Base-by-base conservation (phyloP, 2,888 invertebrate genomes). In the Chloroclysta siterata region DNA sequence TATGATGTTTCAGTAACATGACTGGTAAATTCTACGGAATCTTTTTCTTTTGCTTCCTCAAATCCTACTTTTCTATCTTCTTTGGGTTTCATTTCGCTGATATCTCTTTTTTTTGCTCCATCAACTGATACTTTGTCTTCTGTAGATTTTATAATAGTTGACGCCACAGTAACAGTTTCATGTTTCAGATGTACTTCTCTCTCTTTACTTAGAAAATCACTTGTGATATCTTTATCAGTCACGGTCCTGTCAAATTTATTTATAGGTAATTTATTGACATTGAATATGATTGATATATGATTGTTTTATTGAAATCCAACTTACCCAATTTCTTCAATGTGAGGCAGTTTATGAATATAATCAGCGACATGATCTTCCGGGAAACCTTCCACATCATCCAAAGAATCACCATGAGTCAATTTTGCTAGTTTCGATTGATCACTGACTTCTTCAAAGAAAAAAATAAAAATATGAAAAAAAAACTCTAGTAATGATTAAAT, bases 321-420 rank as follows among this genome's bases (percentile, higher is more conserved):
- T 76, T 83, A 93, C 93, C 91, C 85, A 28, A 88, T 81, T 86
- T 93, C 93, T 62, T 88, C 85, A 71, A 93, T 93, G 70, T 93
- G 87, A 47, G 93, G 93, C 52, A 93, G 72, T 76, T 85, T 91
- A 70, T 89, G 90, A 15, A 92, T 80, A 62, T 92, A 92, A 70
- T 93, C 93, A 29, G 82, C 82, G 2, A 90, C 89, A 65, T 92
- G 91, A 64, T 92, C 92, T 78, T 93, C 93, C 36, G 93, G 93
- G 51, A 93, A 93, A 39, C 90, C 93, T 86, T 93, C 93, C 1
- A 93, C 93, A 42, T 93, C 93, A 79, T 93, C 93, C 61, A 93
- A 79, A 5, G 93, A 93, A 72, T 93, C 93, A 44, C 93, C 93
- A 60, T 93, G 93, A 1, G 84, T 87, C 60, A 93, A 70, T 70